Evolutionary conservation across 2,888 invertebrate species (phyloP), one percentile per base, ranked within the genome.

Genomic region (Acronicta alni): DNA sequence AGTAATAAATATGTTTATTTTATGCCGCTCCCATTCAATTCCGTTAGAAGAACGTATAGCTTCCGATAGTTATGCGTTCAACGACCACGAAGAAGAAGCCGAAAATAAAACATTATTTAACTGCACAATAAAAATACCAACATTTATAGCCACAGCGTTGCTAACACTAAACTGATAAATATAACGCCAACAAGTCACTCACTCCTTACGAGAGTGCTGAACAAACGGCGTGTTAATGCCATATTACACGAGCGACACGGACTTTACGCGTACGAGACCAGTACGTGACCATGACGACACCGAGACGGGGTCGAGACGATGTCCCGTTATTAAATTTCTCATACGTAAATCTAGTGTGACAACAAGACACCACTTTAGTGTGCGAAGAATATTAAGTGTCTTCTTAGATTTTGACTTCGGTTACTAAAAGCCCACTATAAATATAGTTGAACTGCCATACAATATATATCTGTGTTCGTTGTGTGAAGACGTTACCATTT

Each of bases 171-270:
- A 69, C 69, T 69, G 48, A 60, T 57, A 48, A 55, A 67, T 69
- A 49, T 39, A 58, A 47, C 62, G 30, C 18, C 43, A 53, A 55
- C 47, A 57, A 72, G 56, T 55, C 42, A 57, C 32, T 72, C 54
- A 38, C 52, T 58, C 38, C 38, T 32, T 41, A 57, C 38, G 23
- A 42, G 14, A 65, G 48, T 32, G 43, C 46, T 56, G 54, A 59
- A 75, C 61, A 59, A 67, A 76, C 69, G 53, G 52, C 32, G 55
- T 47, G 51, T 69, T 69, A 60, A 66, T 73, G 56, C 55, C 53
- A 54, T 62, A 69, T 60, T 59, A 62, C 44, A 51, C 42, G 61
- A 17, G 41, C 51, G 55, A 60, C 53, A 55, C 45, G 58, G 45
- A n/a, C 39, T 7, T 37, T 26, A 16, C 45, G 58, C 45, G 15